Percentiles rank a stretch among this genome's conserved stretches.
Evolutionary conservation across 2,797 vertebrate species (phyloP).

Genomic region (Lutjanus campechanus): DNA sequence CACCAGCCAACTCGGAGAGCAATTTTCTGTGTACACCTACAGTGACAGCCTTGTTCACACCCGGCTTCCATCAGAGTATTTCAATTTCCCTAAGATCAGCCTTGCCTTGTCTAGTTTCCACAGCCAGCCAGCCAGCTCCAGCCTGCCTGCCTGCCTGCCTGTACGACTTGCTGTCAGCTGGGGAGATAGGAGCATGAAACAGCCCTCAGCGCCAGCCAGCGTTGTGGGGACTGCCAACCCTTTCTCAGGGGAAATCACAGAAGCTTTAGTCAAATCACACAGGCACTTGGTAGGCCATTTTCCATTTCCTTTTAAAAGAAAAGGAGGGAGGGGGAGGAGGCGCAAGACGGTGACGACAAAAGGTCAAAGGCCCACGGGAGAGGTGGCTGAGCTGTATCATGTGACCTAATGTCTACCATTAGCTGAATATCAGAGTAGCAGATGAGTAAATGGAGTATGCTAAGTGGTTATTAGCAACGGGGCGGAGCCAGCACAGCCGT

Average conservation of each 20-base stretch:
- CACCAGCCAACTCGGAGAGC: slow-evolving; percentile 54
- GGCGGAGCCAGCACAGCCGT: slow-evolving; percentile 49
- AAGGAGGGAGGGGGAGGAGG: neutral
- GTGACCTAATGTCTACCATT: slow-evolving; percentile 69
- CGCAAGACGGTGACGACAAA: slow-evolving; percentile 42
- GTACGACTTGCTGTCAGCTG: slow-evolving; percentile 74
- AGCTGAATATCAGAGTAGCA: slow-evolving; percentile 68
- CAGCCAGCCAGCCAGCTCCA: slow-evolving; percentile 53
- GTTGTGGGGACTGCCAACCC: slow-evolving; percentile 72
- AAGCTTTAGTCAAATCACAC: slow-evolving; percentile 83
- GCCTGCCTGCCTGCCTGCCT: slow-evolving; percentile 55
- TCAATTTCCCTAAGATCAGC: slow-evolving; percentile 79
- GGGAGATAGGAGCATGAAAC: slow-evolving; percentile 76
- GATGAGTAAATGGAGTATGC: slow-evolving; percentile 75
- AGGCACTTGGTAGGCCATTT: slow-evolving; percentile 70
- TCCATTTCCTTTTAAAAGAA: slow-evolving; percentile 66
- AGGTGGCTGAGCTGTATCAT: slow-evolving; percentile 42
- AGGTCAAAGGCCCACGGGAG: slow-evolving; percentile 68
- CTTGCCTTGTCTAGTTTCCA: slow-evolving; percentile 70
- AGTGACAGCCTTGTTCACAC: slow-evolving; percentile 78
- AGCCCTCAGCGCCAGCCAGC: slow-evolving; percentile 71
- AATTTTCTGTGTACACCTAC: slow-evolving; percentile 73
- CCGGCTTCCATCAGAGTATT: slow-evolving; percentile 75
- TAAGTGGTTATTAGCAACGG: slow-evolving; percentile 75
- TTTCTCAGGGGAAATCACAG: slow-evolving; percentile 83